Base-by-base conservation (phyloP, 2,888 invertebrate species). In the Quadroppia sp. region DNA sequence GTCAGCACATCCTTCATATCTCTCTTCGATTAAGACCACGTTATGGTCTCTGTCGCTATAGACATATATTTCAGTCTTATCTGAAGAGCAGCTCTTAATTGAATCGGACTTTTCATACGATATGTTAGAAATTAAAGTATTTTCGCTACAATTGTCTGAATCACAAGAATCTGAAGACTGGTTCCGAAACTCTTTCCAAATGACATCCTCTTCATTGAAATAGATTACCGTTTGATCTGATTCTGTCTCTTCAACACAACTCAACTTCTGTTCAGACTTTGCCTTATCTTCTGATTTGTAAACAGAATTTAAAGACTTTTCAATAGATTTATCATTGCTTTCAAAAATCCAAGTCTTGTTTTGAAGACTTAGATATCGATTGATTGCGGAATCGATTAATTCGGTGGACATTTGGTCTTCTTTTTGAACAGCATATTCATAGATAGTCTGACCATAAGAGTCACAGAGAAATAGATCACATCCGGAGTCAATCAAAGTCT, bases 381-480 rank as follows among this genome's bases (percentile, higher is more conserved):
- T 6, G 48, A 72, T 13, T 3, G 32, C 72, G 7, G 4, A 2
- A 23, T 77, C 67, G 30, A 77, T 32, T 3, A 77, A 7, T 45
- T 76, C 61, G 56, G 64, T 64, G 32, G 74, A 59, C 64, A 76
- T 75, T 61, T 75, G 50, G 13, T 75, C 71, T 36, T 74, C 45
- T 32, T 73, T 67, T 36, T 78, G 71, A 30, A 56, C 48, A 25
- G 78, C 77, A 45, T 77, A 73, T 50, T 76, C 76, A 56, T 76
- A 75, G 11, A 74, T 73, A 71, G 76, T 74, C 70, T 76, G 72
- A 23, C 75, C 74, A 73, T 75, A 75, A 71, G 71, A 72, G 69
- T 78, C 78, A 32, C 69, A 61, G 9, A 77, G 32, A 75, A 76
- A 77, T 25, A 77, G 76, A 72, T 78, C 73, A 13, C 74, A 73